phyloP scores from a whole-genome alignment of 2,888 invertebrate genomes.

The Achlya flavicornis region DNA sequence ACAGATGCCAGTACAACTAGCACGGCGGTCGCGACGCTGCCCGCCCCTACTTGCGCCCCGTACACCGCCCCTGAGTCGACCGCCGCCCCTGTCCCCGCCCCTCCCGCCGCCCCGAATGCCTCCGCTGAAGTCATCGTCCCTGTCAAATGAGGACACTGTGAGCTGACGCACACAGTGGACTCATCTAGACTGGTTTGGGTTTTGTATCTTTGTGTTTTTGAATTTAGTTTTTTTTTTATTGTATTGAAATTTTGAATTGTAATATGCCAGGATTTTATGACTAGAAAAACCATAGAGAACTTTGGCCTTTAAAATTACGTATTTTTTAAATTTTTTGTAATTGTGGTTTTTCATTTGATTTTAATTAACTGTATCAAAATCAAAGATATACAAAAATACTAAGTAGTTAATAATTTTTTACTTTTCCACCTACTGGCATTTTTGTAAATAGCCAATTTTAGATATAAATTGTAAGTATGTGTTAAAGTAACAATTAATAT shows the following conservation, averaged over 20 bases:
- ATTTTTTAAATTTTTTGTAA: no score
- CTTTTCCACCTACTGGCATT: no score
- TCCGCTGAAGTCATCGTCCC: slow-evolving; percentile 74
- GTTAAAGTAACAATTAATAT: slow-evolving; percentile 5
- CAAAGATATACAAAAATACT: no score
- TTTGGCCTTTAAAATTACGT: no score
- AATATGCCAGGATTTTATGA: no score
- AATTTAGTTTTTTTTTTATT: slow-evolving; percentile 9
- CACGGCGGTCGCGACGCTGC: slow-evolving; percentile 85
- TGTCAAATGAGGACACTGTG: slow-evolving; percentile 53
- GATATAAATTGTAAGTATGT: no score
- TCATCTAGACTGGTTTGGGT: slow-evolving; percentile 46
- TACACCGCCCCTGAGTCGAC: slow-evolving; percentile 52
- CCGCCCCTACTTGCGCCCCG: slow-evolving; percentile 75
- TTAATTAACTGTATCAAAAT: no score
- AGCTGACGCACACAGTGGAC: slow-evolving; percentile 47
- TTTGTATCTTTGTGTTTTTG: slow-evolving; percentile 36
- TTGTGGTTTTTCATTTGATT: no score
- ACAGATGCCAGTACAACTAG: slow-evolving; percentile 86
- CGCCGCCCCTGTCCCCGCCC: slow-evolving; percentile 68
- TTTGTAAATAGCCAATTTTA: no score
- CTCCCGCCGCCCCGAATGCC: slow-evolving; percentile 57
- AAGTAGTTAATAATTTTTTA: no score
- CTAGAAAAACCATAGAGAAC: no score
- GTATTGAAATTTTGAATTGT: no score